Evolutionary conservation across 2,888 invertebrate genomes (phyloP), one percentile per base, ranked within the genome.

Genomic region (Druceiella hillmani): DNA sequence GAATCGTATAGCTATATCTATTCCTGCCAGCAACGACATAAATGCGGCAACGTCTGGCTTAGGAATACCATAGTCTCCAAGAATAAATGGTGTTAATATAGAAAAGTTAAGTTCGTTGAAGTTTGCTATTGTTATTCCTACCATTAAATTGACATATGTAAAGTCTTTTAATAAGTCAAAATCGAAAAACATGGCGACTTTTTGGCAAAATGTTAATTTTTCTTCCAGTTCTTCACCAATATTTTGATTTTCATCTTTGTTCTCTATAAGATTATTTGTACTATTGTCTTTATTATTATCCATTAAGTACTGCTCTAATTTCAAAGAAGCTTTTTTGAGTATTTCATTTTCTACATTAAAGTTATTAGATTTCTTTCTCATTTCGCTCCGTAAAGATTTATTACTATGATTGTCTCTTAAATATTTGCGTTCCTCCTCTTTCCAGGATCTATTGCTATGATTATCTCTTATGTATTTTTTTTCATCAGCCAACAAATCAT

Each of bases 61-160:
- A 2, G 61, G 61, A 49, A 80, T 76, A 1, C 79, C 75, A 50
- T 78, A 81, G 51, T 83, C 84, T 11, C 71, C 72, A n/a, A 85
- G 61, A 48, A 85, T 81, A 45, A 84, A 83, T 1, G 85, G 83
- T 1, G 83, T 83, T 32, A 85, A 53, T 32, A 84, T 74, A 2
- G 83, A 81, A 55, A 85, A 85, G 55, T 85, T 85, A 4, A 83
- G 51, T 57, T 85, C 85, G 3, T 77, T 78, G 50, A 83, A 83
- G 52, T 78, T 79, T 1, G 83, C 83, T 24, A 83, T 62, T 1
- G 81, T 83, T 31, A 84, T 66, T 1, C 85, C 85, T 36, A 83
- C 54, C 70, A 83, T 81, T 9, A 84, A 63, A 51, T 81, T 84
- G 2, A 83, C 73, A 50, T 79, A 85, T 3, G 79, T 75, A 9